Conservation (phyloP, 2,113 vertebrate species). For the Nothobranchius furzeri region DNA sequence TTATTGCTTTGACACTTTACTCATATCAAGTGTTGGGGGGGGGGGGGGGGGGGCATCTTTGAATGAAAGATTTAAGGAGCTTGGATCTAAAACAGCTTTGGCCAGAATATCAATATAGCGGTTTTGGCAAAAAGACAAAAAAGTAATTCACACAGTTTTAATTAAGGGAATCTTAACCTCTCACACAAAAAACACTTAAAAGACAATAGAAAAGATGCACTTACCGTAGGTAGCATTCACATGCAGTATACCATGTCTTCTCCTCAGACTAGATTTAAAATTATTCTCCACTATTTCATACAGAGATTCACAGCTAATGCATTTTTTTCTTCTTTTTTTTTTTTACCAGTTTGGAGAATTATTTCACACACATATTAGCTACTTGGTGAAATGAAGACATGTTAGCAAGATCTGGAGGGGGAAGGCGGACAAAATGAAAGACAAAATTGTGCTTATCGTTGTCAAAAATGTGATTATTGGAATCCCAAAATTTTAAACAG, state of each 20-base stretch:
- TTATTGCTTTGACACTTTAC: conserved; percentile 78
- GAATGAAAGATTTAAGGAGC: conserved; percentile 43
- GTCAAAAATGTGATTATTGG: conserved; percentile 19
- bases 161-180: conserved; percentile 81
- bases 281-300: conserved; percentile 77
- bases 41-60: conserved; percentile 49
- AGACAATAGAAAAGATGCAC: conserved; percentile 85
- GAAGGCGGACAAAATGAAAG: conserved; percentile 38
- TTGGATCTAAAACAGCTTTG: conserved; percentile 70
- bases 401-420: conserved; percentile 20
- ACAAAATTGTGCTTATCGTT: conserved; percentile 73
- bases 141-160: conserved; percentile 77
- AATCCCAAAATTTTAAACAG: conserved; percentile 35
- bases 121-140: conserved; percentile 83
- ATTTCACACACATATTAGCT: conserved; percentile 73
- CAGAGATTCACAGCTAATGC: conserved; percentile 80
- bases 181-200: conserved; percentile 85
- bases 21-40: conserved; percentile 58
- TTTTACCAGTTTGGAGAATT: conserved; percentile 55
- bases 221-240: conserved; percentile 87
- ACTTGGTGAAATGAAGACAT: conserved; percentile 51
- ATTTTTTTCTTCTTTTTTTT: conserved; percentile 32
- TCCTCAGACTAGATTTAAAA: conserved; percentile 71
- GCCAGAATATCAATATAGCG: conserved; percentile 68
- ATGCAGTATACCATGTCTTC: conserved; percentile 86